Base-by-base conservation (phyloP, 2,888 invertebrate species). In the Sthenelais limicola region DNA sequence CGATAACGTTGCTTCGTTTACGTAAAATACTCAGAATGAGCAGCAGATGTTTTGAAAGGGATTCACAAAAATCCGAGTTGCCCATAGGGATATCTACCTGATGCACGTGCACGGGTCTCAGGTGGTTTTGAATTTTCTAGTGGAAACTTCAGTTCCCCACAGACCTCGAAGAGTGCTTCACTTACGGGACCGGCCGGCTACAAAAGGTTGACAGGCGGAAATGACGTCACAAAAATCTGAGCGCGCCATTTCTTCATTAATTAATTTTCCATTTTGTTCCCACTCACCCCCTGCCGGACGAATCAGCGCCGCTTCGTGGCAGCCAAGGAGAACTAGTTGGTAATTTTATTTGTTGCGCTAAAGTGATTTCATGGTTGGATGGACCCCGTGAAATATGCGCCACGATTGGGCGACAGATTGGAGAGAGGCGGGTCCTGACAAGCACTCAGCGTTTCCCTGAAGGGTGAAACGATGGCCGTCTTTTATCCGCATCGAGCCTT, bases 281-380 rank as follows among this genome's bases (percentile, higher is more conserved):
- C 24, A 28, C 56, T 56, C 33, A 56, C 30, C 56, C n/a, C n/a
- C n/a, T n/a, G 1, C 21, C 7, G 32, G 30, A 24, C 18, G 32
- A 30, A 56, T 56, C 56, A 56, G 56, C 9, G 18, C 43, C 9
- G 43, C 43, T 9, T 18, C 9, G 9, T 9, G 12, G 43, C 43
- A 12, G 12, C 12, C 21, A 18, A 18, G n/a, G 49, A 24, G n/a
- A 24, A 56, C 21, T 33, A 56, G 56, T 56, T 56, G 56, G 32
- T 56, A 56, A 56, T 56, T 56, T 56, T 56, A 56, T 56, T 56
- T 56, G 56, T 56, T 33, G 32, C 33, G 33, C 30, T 56, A 56
- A 56, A 56, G 33, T 56, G 56, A 56, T 56, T 56, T 56, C 56
- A 56, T 21, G 56, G 18, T 56, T 21, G 32, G 33, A 30, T 28